Evolutionary conservation across 53 echinoderm and acorn worm genomes (phyloP).

Genomic region (Paelopatides confundens): DNA sequence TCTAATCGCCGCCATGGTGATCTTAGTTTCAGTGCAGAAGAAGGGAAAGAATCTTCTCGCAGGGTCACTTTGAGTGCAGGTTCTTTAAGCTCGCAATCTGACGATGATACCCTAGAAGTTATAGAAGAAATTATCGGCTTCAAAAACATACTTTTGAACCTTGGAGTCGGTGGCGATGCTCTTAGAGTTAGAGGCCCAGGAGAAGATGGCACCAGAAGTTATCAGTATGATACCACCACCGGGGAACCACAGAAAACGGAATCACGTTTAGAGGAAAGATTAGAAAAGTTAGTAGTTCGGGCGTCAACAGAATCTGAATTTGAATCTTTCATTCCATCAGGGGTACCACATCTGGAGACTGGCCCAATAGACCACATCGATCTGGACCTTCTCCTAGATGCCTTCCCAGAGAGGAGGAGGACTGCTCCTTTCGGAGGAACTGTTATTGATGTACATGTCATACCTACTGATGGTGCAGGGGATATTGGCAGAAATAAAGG

Average conservation of each 20-base stretch:
- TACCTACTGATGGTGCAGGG: conserved; percentile 53
- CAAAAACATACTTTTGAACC: conserved; percentile 11
- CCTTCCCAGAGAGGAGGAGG: conserved; percentile 60
- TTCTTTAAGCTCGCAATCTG: conserved; percentile 29
- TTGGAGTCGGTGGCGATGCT: not conserved
- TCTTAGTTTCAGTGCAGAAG: not conserved
- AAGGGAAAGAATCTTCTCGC: not conserved
- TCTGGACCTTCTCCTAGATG: conserved; percentile 84
- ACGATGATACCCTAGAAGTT: conserved; percentile 43
- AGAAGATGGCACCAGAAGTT: not conserved
- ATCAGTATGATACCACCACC: not conserved
- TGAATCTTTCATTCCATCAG: conserved; percentile 66
- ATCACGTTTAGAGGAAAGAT: too few species aligned
- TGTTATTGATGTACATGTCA: not conserved
- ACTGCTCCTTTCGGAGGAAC: not conserved
- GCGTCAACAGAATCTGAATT: conserved; percentile 46
- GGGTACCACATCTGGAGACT: conserved; percentile 73
- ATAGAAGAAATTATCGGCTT: conserved; percentile 48
- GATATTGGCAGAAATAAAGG: conserved; percentile 45
- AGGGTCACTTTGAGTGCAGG: conserved; percentile 1
- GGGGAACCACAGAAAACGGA: not conserved
- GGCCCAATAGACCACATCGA: conserved; percentile 86
- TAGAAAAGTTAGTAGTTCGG: not conserved
- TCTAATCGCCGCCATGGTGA: not conserved
- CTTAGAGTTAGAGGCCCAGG: not conserved